These are phyloP conservation scores for Pristionchus arcanus DNA, from an alignment of 2,888 invertebrate species.

Conservation along the genomic window DNA sequence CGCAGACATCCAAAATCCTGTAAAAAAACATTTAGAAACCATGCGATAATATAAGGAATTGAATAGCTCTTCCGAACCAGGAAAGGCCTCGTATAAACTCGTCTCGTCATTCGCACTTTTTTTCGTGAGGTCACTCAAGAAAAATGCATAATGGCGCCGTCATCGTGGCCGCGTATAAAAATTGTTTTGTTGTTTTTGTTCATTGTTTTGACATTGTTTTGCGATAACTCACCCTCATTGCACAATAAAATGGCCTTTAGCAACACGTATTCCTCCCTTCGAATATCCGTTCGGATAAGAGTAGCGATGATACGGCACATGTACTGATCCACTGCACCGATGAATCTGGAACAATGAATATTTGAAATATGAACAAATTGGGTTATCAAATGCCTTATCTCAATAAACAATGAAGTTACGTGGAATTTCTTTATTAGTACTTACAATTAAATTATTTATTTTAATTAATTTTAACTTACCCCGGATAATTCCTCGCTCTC, in stretches of 20 bases:
- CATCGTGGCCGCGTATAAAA: too few relatives aligned
- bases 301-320: slow-evolving; percentile 52
- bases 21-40: too few relatives aligned
- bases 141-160: too few relatives aligned
- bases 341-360: slow-evolving; percentile 38
- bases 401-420: too few relatives aligned
- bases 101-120: too few relatives aligned
- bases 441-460: neutral
- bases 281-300: neutral
- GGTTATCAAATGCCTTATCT: too few relatives aligned
- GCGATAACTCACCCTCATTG: slow-evolving; percentile 42
- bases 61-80: neutral
- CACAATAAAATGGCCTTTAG: slow-evolving; percentile 40
- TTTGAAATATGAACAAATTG: neutral
- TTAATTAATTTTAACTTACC: neutral
- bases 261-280: slow-evolving; percentile 46
- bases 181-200: neutral
- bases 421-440: neutral
- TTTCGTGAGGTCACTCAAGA: too few relatives aligned
- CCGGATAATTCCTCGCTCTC: slow-evolving; percentile 36
- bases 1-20: too few relatives aligned
- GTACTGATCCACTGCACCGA: slow-evolving; percentile 41
- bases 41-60: neutral
- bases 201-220: neutral
- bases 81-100: too few relatives aligned